Evolutionary conservation across 1,140 invertebrate genomes (phyloP), one percentile per base, ranked within the genome.

Genomic region (Temnothorax curvispinosus): DNA sequence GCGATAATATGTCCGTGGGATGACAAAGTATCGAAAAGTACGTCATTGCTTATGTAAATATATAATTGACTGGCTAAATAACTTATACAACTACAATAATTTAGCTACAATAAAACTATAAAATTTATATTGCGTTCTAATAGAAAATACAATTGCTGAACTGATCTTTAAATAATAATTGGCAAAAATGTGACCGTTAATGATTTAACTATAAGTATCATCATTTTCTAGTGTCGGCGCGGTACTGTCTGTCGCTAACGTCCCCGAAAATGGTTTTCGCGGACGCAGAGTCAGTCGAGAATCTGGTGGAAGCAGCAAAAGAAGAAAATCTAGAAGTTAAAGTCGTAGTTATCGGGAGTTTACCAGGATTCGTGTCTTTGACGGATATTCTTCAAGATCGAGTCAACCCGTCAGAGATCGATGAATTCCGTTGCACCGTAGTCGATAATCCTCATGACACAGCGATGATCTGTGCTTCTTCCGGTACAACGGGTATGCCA

Each of bases 191-290:
- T 35, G 54, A 11, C 27, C 0, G 27, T 62, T 6, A 62, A 7
- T 62, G 35, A 62, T 44, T 67, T 7, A 41, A 67, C 38, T n/a
- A 21, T 50, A 27, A 27, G 27, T 27, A 27, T 27, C 27, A 27
- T 27, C 27, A 2, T 18, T 58, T 81, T 81, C 13, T 18, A 82
- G 52, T 47, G 9, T 74, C 67, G 5, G 80, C 80, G n/a, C 52
- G 38, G 6, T 82, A 74, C 3, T 72, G 44, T 32, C 50, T 81
- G 11, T 69, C 54, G 15, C 27, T 94, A 18, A 91, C 92, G 7
- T 86, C 89, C 21, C 95, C 95, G n/a, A 94, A 94, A 88, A 56
- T 95, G 6, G 81, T 95, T 3, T 95, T 96, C 71, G 89, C 88
- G 0, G 90, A 93, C n/a, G 71, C 92, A 62, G 64, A 78, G 0